Conservation (phyloP, 2,888 invertebrate genomes). For the Aleiodes leptofemur region DNA sequence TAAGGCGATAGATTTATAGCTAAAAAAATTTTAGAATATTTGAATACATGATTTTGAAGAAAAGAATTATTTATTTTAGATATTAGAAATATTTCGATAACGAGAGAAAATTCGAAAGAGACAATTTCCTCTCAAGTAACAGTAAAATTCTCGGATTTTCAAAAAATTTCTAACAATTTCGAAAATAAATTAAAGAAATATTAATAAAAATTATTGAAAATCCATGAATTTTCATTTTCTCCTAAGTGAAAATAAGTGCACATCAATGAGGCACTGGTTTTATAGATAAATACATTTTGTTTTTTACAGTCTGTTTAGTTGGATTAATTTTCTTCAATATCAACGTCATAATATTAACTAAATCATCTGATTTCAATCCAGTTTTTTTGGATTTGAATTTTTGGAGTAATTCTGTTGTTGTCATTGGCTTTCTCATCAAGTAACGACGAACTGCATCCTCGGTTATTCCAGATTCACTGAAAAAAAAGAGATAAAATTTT, state of each 20-base stretch:
- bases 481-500: constrained; percentile 58
- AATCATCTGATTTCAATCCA: constrained; percentile 91
- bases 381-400: constrained; percentile 97
- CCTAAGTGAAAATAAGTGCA: no score
- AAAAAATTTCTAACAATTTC: no score
- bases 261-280: constrained; percentile 77
- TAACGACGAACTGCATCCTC: constrained; percentile 97
- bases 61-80: no score
- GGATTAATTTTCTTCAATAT: constrained; percentile 97
- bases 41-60: no score
- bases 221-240: no score
- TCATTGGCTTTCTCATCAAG: constrained; percentile 97
- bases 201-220: not conserved
- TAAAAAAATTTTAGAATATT: no score
- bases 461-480: constrained; percentile 91
- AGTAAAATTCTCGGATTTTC: no score
- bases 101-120: no score
- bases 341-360: constrained; percentile 95
- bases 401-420: constrained; percentile 94
- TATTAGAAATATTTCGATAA: no score
- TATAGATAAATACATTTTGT: constrained; percentile 95
- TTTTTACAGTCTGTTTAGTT: constrained; percentile 92
- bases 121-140: no score
- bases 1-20: no score
- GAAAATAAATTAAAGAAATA: no score